Base-by-base conservation (phyloP, 2,797 vertebrate species). In the Artibeus jamaicensis region DNA sequence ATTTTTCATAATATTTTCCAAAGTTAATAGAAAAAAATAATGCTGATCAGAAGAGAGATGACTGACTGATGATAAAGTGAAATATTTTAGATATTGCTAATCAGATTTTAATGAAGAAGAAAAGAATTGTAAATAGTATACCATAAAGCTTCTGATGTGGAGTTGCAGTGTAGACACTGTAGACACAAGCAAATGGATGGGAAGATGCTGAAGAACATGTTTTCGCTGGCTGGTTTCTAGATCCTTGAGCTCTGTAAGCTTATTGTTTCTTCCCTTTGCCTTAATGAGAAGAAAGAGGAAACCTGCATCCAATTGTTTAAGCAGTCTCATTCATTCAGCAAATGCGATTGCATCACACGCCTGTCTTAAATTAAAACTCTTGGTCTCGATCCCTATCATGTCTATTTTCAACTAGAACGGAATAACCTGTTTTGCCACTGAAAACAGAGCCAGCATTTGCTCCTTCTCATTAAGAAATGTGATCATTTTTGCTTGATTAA, bases 401-500 rank as follows among this genome's bases (percentile, higher is more conserved):
- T 65, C 57, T 83, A 3, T 91, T 71, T 86, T 70, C 76, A 87
- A 71, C 44, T 67, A 24, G 14, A 87, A 70, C 42, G 22, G 32
- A 89, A 83, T 67, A 82, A 93, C 77, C 48, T 19, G n/a, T 77
- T 65, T 67, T 84, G 14, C 37, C 39, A 34, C 59, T 81, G n/a
- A 62, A 81, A 89, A 50, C 57, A 93, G 6, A 94, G 59, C 44
- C 81, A 46, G 18, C 46, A n/a, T 68, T 53, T 46, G 34, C 39
- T 88, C 32, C 39, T 90, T 71, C 76, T 81, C 86, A 29, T 24
- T 87, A 82, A 68, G 29, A 62, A 93, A 92, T 14, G 26, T 57
- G 42, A 79, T 81, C 59, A 48, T 93, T 84, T 88, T 88, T 92
- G 50, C 42, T 86, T 93, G 7, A 86, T 68, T 87, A 48, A 62